phyloP scores from a whole-genome alignment of 2,113 vertebrate species.

The Helogale parvula region DNA sequence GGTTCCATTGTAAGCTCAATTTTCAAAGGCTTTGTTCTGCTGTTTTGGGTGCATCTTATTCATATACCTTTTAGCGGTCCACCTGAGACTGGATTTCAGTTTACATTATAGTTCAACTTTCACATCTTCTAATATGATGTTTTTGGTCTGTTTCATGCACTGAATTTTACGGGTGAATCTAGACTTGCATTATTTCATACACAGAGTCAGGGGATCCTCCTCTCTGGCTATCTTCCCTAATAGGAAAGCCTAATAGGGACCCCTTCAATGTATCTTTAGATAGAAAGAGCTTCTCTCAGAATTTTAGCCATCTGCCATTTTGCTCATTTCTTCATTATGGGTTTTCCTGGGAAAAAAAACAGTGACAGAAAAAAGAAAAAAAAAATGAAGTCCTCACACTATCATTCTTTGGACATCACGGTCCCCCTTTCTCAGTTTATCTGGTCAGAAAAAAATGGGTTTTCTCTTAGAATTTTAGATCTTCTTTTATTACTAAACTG shows the following conservation, averaged over 20 bases:
- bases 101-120: not conserved
- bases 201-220: not conserved
- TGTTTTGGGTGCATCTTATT: rapidly evolving
- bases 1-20: not conserved
- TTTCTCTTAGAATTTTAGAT: not conserved
- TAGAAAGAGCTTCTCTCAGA: not conserved
- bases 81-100: not conserved
- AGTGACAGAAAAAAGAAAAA: not conserved
- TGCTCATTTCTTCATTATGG: not conserved
- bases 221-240: not conserved
- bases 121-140: not conserved
- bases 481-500: no score
- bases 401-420: not conserved
- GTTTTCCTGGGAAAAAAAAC: not conserved
- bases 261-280: not conserved
- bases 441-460: not conserved
- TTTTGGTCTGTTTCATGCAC: not conserved
- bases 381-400: not conserved
- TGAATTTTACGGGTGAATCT: not conserved
- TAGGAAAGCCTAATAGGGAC: not conserved
- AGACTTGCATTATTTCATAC: not conserved
- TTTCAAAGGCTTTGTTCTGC: not conserved
- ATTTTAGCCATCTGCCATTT: no score
- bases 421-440: not conserved
- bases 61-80: not conserved